phyloP scores from a whole-genome alignment of 2,888 invertebrate genomes.

The Spisula subtruncata region DNA sequence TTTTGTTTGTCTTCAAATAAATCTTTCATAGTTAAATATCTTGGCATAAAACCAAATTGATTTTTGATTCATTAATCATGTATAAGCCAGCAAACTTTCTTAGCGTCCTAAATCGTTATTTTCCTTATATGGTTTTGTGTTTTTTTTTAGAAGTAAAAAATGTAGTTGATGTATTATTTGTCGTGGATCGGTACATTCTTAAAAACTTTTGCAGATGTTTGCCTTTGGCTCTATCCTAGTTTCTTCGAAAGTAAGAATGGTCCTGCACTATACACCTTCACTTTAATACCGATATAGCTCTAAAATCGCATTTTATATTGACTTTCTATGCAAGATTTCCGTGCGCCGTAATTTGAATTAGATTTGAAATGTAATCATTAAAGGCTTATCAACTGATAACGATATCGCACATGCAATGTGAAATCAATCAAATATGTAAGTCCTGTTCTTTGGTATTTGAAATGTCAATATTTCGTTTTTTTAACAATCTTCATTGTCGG shows the following conservation, averaged over 20 bases:
- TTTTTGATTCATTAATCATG: not conserved
- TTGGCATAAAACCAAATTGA: not conserved
- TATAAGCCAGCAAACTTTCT: not conserved
- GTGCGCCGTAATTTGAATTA: too few species aligned
- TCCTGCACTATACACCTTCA: too few species aligned
- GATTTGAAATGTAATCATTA: not conserved
- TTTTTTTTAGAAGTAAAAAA: not conserved
- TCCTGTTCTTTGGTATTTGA: too few species aligned
- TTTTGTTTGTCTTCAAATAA: not conserved
- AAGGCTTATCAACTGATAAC: too few species aligned
- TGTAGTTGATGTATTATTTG: not conserved
- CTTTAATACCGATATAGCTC: too few species aligned
- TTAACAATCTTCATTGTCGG: not conserved
- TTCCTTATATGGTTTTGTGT: not conserved
- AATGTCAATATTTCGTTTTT: not conserved
- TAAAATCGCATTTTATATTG: too few species aligned
- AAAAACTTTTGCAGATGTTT: too few species aligned
- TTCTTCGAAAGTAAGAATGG: too few species aligned
- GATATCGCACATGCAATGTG: not conserved
- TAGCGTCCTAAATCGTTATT: not conserved
- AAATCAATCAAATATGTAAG: too few species aligned
- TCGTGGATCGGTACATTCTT: too few species aligned
- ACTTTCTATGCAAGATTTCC: too few species aligned
- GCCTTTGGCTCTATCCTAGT: too few species aligned
- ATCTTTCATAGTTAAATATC: conserved; percentile 14